Percentiles rank a stretch among this genome's conserved stretches.
phyloP scores from a whole-genome alignment of 1,140 invertebrate species.

The Lysiphlebus fabarum region DNA sequence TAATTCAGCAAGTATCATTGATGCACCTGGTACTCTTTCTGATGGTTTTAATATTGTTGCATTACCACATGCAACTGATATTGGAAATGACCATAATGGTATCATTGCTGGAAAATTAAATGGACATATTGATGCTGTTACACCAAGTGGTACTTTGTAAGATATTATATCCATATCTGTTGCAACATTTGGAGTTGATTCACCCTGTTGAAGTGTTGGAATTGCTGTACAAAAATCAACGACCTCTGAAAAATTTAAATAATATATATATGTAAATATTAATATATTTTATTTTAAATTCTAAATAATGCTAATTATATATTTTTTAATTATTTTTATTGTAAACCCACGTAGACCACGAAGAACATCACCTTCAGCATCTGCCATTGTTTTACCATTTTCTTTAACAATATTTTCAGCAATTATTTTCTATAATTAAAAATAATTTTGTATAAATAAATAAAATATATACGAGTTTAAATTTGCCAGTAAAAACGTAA shows the following conservation, averaged over 20 bases:
- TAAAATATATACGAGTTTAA: too few species aligned
- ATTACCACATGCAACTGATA: conserved; percentile 88
- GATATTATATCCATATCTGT: conserved; percentile 92
- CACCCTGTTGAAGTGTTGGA: conserved; percentile 86
- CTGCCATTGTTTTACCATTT: conserved; percentile 95
- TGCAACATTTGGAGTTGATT: conserved; percentile 85
- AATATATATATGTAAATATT: neutral
- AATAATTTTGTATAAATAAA: too few species aligned
- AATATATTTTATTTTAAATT: conserved; percentile 8
- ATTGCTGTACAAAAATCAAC: conserved; percentile 95
- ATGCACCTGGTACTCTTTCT: conserved; percentile 94
- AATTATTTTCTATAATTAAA: conserved; percentile 65
- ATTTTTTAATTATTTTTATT: conserved; percentile 14
- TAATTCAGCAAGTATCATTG: conserved; percentile 90
- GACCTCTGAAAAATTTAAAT: conserved; percentile 67
- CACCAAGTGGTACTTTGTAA: conserved; percentile 85
- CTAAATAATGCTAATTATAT: conserved; percentile 8
- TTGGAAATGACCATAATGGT: conserved; percentile 97
- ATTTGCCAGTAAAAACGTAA: too few species aligned
- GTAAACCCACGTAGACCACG: conserved; percentile 93
- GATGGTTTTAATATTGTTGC: conserved; percentile 83
- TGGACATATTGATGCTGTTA: conserved; percentile 81
- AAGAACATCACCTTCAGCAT: conserved; percentile 97
- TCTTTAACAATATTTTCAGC: conserved; percentile 91
- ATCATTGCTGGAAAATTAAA: conserved; percentile 99